A percentile compares a stretch with the other conserved stretches of the same genome.
These are phyloP conservation scores for Oscarella lobularis DNA, from an alignment of 37 sponge, comb jelly and placozoan genomes.

Conservation along the genomic window DNA sequence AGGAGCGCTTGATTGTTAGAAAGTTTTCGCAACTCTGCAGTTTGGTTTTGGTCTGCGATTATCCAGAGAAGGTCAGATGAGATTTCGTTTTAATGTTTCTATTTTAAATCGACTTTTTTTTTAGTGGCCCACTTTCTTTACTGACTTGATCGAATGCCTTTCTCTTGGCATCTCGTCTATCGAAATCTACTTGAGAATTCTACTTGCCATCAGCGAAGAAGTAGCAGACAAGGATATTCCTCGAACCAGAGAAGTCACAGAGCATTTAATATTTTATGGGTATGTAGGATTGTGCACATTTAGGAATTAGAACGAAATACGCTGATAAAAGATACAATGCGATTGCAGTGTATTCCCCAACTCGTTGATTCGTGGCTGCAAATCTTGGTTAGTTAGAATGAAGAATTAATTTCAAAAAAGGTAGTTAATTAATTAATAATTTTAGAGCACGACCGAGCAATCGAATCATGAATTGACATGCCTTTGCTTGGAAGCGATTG, in stretches of 20 bases:
- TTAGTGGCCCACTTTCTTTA: slow-evolving; percentile 72
- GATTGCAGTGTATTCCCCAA: slow-evolving; percentile 53
- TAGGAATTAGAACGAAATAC: slow-evolving; percentile 65
- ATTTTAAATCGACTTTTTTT: too few relatives aligned
- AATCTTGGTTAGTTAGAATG: slow-evolving; percentile 18
- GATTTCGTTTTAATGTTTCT: too few relatives aligned
- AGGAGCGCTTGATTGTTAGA: not conserved
- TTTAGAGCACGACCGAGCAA: slow-evolving; percentile 35
- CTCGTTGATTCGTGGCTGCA: slow-evolving; percentile 75
- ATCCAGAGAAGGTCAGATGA: not conserved
- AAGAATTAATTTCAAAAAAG: not conserved
- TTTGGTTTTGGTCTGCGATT: not conserved
- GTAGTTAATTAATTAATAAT: too few relatives aligned
- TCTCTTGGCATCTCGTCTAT: slow-evolving; percentile 16
- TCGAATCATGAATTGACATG: slow-evolving; percentile 31
- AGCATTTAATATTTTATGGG: not conserved
- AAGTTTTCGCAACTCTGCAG: not conserved
- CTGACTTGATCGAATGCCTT: slow-evolving; percentile 20
- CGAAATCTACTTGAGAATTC: slow-evolving; percentile 54
- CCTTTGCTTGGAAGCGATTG: slow-evolving; percentile 59
- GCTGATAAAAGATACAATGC: slow-evolving; percentile 79
- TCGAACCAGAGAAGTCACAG: slow-evolving; percentile 14
- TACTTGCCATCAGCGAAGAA: slow-evolving; percentile 66
- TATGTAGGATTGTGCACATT: not conserved
- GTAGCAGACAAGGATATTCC: slow-evolving; percentile 57